Conservation (phyloP, 1,140 invertebrate genomes). For the Homarus americanus region DNA sequence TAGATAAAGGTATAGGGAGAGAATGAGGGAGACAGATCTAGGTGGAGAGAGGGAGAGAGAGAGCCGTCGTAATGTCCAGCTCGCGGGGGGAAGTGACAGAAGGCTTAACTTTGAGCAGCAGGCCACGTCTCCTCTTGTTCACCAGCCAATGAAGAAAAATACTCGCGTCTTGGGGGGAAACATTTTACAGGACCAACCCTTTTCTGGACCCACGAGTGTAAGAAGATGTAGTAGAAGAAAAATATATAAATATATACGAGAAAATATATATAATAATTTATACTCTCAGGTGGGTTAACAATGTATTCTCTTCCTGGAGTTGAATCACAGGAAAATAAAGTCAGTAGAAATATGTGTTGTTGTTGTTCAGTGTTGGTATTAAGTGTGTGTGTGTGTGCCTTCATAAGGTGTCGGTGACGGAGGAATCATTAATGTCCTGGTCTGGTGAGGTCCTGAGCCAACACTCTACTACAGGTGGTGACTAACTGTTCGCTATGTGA, state of each 20-base stretch:
- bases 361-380: too few species aligned
- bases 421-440: too few species aligned
- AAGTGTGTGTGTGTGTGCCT: too few species aligned
- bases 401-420: too few species aligned
- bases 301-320: too few species aligned
- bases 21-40: not conserved
- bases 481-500: too few species aligned
- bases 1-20: not conserved
- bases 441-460: too few species aligned
- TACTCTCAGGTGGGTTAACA: too few species aligned
- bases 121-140: constrained; percentile 7
- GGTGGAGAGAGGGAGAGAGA: not conserved
- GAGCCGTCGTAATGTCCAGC: not conserved
- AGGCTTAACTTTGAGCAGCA: constrained; percentile 3
- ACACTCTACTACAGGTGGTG: too few species aligned
- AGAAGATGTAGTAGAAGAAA: not conserved
- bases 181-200: not conserved
- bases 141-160: constrained; percentile 2
- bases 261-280: not conserved
- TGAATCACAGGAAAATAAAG: too few species aligned
- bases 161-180: not conserved
- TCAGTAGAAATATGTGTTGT: too few species aligned
- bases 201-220: not conserved
- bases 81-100: not conserved
- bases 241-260: not conserved